These are phyloP conservation scores for Cyrtodaria siliqua DNA, from an alignment of 2,888 invertebrate species.

Conservation along the genomic window DNA sequence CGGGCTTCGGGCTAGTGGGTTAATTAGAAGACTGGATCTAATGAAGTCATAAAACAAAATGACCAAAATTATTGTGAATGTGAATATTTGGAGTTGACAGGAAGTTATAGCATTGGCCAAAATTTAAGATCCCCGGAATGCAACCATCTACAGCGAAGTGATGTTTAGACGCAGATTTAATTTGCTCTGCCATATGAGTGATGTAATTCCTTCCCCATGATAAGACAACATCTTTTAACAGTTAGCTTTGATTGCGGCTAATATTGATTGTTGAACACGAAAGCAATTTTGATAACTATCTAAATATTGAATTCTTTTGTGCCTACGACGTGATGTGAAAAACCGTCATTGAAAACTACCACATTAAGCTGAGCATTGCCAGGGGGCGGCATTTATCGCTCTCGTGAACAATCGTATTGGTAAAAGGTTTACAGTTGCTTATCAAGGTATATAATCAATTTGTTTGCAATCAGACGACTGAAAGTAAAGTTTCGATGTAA, in stretches of 20 bases:
- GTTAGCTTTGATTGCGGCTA: slow-evolving; percentile 5
- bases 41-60: too few species aligned
- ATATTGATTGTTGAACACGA: slow-evolving; percentile 23
- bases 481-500: slow-evolving; percentile 8
- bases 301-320: slow-evolving; percentile 50
- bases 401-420: slow-evolving; percentile 7
- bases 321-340: slow-evolving; percentile 37
- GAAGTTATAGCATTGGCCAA: too few species aligned
- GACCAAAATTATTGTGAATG: too few species aligned
- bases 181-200: too few species aligned
- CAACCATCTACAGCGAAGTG: too few species aligned
- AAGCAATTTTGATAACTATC: slow-evolving; percentile 32
- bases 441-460: slow-evolving; percentile 32
- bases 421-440: slow-evolving; percentile 6
- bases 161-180: too few species aligned
- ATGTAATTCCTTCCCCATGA: neutral
- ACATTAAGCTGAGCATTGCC: slow-evolving; percentile 35
- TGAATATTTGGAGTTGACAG: too few species aligned
- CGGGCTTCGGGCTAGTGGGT: too few species aligned
- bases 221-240: slow-evolving; percentile 9
- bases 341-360: slow-evolving; percentile 31
- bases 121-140: too few species aligned
- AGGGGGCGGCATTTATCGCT: slow-evolving; percentile 40
- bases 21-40: too few species aligned
- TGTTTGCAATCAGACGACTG: slow-evolving; percentile 37